Evolutionary conservation across 2,797 vertebrate genomes (phyloP).

Genomic region (Sylvilagus floridanus): DNA sequence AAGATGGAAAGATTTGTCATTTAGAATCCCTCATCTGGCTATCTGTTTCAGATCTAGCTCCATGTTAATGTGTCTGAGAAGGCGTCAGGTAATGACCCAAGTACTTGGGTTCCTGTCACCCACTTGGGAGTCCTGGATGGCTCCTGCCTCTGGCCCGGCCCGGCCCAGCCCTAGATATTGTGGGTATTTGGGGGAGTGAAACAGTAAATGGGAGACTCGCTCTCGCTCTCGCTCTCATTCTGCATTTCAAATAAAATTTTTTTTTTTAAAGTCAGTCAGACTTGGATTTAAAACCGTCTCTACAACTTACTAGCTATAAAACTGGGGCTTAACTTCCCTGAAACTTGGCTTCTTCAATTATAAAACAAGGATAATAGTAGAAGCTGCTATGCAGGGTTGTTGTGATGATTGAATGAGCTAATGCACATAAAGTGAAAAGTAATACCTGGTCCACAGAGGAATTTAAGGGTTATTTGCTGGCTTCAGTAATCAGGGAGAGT

Average conservation of each 20-base stretch:
- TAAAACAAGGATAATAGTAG: background rate
- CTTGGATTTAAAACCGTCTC: background rate
- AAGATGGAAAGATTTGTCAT: background rate
- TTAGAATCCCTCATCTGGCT: background rate
- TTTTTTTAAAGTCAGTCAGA: background rate
- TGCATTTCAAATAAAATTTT: too few species aligned
- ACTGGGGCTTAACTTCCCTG: background rate
- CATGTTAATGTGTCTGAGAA: too few species aligned
- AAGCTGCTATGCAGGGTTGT: background rate
- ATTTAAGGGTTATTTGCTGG: slow-evolving; percentile 10
- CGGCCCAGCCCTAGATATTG: too few species aligned
- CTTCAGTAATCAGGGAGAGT: background rate
- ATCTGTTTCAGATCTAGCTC: too few species aligned
- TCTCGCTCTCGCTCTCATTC: too few species aligned
- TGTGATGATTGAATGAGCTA: slow-evolving; percentile 38
- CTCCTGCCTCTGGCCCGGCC: too few species aligned
- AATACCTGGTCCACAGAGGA: background rate
- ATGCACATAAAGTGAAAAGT: background rate
- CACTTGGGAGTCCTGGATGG: too few species aligned
- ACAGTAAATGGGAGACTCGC: too few species aligned
- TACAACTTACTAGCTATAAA: background rate
- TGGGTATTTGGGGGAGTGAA: too few species aligned
- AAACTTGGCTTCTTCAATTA: slow-evolving; percentile 4
- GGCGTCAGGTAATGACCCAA: too few species aligned
- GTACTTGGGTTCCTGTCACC: too few species aligned